phyloP scores from a whole-genome alignment of 2,888 invertebrate genomes.

The Malacosoma neustria region DNA sequence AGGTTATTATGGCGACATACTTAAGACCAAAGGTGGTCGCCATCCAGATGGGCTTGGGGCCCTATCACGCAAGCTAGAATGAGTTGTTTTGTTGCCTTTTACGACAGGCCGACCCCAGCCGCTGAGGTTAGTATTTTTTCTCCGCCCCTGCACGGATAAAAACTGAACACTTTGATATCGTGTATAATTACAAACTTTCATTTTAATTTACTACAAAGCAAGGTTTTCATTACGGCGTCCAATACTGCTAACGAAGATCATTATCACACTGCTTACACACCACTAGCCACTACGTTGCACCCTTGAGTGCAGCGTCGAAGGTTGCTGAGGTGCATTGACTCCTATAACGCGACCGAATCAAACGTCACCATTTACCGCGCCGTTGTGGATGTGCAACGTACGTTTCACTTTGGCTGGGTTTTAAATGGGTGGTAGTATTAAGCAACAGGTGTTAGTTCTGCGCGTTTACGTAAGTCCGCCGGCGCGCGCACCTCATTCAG shows the following conservation, averaged over 20 bases:
- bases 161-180: no score
- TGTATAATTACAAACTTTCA: background rate
- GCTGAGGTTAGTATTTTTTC: no score
- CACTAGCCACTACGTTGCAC: conserved; percentile 57
- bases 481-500: conserved; percentile 70
- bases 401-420: conserved; percentile 37
- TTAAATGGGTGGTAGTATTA: conserved; percentile 59
- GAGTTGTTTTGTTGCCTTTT: no score
- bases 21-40: no score
- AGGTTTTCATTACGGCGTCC: conserved; percentile 28
- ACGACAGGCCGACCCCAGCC: no score
- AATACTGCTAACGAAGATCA: conserved; percentile 61
- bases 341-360: conserved; percentile 41
- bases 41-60: no score
- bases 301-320: conserved; percentile 70
- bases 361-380: conserved; percentile 14
- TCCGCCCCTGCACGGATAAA: no score
- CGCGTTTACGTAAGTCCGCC: conserved; percentile 61
- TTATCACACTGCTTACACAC: conserved; percentile 47
- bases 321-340: conserved; percentile 69
- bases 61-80: no score
- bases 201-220: conserved; percentile 15
- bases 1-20: no score
- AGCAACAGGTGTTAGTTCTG: conserved; percentile 63
- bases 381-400: conserved; percentile 20